These are phyloP conservation scores for Notodonta dromedarius DNA, from an alignment of 2,888 invertebrate species.

Conservation along the genomic window DNA sequence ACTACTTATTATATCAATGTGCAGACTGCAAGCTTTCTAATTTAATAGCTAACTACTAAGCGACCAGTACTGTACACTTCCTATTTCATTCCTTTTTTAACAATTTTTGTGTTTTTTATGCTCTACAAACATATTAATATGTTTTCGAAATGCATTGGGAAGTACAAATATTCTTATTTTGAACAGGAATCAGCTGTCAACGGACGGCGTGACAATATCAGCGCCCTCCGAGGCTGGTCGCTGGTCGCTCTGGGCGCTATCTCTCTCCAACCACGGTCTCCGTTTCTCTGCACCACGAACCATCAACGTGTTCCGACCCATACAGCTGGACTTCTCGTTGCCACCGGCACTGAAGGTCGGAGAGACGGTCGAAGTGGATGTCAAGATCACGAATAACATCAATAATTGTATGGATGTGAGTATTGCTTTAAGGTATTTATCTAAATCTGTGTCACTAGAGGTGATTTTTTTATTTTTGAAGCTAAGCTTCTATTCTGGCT, in stretches of 20 bases:
- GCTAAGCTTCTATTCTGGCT: too few relatives aligned
- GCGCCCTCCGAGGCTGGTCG: constrained; percentile 86
- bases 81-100: too few relatives aligned
- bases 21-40: too few relatives aligned
- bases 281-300: constrained; percentile 85
- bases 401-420: constrained; percentile 89
- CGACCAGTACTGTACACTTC: too few relatives aligned
- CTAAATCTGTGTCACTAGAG: background rate
- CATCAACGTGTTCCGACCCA: constrained; percentile 85
- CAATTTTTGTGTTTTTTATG: too few relatives aligned
- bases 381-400: constrained; percentile 87
- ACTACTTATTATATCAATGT: too few relatives aligned
- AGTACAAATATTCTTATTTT: constrained; percentile 12
- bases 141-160: too few relatives aligned
- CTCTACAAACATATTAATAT: too few relatives aligned
- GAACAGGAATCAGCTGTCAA: constrained; percentile 82
- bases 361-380: constrained; percentile 87
- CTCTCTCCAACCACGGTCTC: constrained; percentile 79
- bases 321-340: constrained; percentile 85
- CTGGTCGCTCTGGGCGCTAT: constrained; percentile 87
- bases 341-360: constrained; percentile 85
- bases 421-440: constrained; percentile 34
- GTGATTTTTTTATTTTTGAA: too few relatives aligned
- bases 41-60: too few relatives aligned
- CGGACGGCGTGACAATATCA: constrained; percentile 83